These are phyloP conservation scores for Pollenia angustigena DNA, from an alignment of 2,888 invertebrate species.

Conservation along the genomic window DNA sequence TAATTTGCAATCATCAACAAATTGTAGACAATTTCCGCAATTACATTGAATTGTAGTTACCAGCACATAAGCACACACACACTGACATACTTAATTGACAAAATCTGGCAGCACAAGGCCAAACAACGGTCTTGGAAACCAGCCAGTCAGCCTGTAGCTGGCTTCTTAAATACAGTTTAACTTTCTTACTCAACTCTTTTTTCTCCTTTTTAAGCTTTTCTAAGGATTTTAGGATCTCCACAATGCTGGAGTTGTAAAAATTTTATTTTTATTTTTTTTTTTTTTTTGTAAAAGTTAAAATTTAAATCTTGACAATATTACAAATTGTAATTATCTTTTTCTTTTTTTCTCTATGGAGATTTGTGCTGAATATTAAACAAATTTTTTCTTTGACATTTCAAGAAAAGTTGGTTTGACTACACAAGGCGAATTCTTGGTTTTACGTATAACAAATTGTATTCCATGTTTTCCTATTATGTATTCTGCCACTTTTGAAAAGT, in stretches of 20 bases:
- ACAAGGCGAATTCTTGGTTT: no score
- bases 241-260: no score
- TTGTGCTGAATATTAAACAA: conserved; percentile 36
- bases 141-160: conserved; percentile 32
- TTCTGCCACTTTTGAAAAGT: neutral
- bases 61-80: neutral
- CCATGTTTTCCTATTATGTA: neutral
- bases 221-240: neutral
- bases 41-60: conserved; percentile 56
- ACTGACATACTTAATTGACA: conserved; percentile 24
- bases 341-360: neutral
- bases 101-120: conserved; percentile 13
- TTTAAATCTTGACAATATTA: conserved; percentile 17
- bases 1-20: conserved; percentile 74
- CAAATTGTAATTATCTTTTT: conserved; percentile 6
- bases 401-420: neutral
- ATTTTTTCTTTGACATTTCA: conserved; percentile 9
- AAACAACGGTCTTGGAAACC: conserved; percentile 38
- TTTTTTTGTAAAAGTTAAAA: conserved; percentile 13
- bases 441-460: neutral
- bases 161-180: conserved; percentile 29
- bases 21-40: conserved; percentile 72
- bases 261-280: neutral
- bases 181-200: conserved; percentile 1
- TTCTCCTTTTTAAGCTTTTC: neutral